Base-by-base conservation (phyloP, 1,140 invertebrate genomes). In the Aphidius gifuensis region DNA sequence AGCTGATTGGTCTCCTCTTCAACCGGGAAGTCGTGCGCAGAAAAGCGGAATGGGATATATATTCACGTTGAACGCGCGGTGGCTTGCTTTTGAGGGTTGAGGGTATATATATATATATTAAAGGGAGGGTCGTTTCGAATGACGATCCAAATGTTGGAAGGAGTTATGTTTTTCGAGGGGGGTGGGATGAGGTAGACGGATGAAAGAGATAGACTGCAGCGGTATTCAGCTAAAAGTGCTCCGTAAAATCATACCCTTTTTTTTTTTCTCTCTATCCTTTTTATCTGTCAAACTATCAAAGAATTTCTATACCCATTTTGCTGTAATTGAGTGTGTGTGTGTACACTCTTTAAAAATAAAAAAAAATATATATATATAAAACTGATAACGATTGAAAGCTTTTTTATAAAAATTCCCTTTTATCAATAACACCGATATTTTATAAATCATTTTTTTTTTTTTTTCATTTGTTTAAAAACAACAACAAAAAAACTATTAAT, bases 1-100 rank as follows among this genome's bases (percentile, higher is more conserved):
- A 72, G 69, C 73, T 73, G 76, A 79, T 77, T 78, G 76, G 74
- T 74, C 71, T 69, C 69, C 65, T 70, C 61, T 43, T 42, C 61
- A 62, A 57, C 61, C 46, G 40, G 61, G 16, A 57, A 62, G 61
- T 57, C 47, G 61, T 50, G 47, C 53, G 59, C 16, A 54, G 50
- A 51, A 16, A 8, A 45, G 42, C 44, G 51, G 59, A 53, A 53
- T 43, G 49, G 56, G 56, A 48, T 39, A 53, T 39, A 53, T 32
- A 32, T 32, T 32, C 23, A 32, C 23, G 23, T 32, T 32, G 23
- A 32, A 32, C 23, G 23, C 23, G 23, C 23, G 23, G 50, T 53
- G 32, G n/a, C 9, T 42, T 43, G 42, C 43, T 40, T 55, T 55
- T 55, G 23, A 32, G 23, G 23, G 23, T 32, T 32, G 23, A 32